These are phyloP conservation scores for Helleia helle DNA, from an alignment of 2,888 invertebrate species.

Conservation along the genomic window DNA sequence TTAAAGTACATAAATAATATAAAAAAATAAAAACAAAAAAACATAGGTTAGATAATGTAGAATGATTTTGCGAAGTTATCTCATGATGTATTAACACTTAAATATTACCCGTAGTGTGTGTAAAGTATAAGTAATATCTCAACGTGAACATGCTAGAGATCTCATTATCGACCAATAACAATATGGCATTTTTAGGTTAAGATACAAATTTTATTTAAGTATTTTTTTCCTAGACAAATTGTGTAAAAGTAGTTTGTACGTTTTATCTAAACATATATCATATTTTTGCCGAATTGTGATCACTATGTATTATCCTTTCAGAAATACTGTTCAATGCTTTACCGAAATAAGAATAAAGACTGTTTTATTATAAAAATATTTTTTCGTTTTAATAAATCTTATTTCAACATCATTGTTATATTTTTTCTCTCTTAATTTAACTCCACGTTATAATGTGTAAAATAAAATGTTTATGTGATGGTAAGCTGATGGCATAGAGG, in stretches of 20 bases:
- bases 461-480: too few relatives aligned
- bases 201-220: conserved; percentile 43
- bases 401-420: conserved; percentile 34
- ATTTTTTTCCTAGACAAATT: conserved; percentile 37
- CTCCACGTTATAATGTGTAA: too few relatives aligned
- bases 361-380: conserved; percentile 68
- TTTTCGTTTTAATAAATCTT: conserved; percentile 60
- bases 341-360: conserved; percentile 72
- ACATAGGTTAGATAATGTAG: conserved; percentile 48
- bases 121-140: conserved; percentile 52
- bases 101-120: conserved; percentile 51
- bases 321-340: conserved; percentile 59
- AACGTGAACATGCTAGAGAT: conserved; percentile 63
- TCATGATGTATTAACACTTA: conserved; percentile 41
- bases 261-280: conserved; percentile 30
- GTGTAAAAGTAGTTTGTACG: conserved; percentile 29
- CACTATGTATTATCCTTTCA: conserved; percentile 43
- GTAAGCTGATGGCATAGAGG: too few relatives aligned
- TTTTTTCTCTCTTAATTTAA: too few relatives aligned
- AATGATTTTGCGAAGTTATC: conserved; percentile 50
- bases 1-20: conserved; percentile 31
- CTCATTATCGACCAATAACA: conserved; percentile 73
- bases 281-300: conserved; percentile 54
- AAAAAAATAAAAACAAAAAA: conserved; percentile 40
- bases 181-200: conserved; percentile 72